Conservation (phyloP, 1,140 invertebrate species). For the Drosophila nebulosa region DNA sequence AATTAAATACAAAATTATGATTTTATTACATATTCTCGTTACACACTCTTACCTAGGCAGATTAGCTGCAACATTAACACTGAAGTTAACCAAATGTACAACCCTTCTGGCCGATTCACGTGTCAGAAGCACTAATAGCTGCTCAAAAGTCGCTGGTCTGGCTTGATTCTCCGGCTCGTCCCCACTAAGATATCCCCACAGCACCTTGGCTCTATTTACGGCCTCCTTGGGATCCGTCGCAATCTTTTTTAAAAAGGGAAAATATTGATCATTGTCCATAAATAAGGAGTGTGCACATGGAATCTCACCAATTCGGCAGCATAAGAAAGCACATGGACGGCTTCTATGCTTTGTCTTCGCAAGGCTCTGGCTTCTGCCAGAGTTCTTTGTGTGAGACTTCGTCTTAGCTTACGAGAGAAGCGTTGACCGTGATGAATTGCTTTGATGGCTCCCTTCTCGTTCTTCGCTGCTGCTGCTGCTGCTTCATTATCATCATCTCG, state of each 20-base stretch:
- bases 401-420: conserved; percentile 86
- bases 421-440: conserved; percentile 89
- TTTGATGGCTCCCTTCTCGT: conserved; percentile 81
- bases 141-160: conserved; percentile 87
- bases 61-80: conserved; percentile 82
- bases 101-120: conserved; percentile 88
- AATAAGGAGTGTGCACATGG: neutral
- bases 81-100: conserved; percentile 89
- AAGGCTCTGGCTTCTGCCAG: conserved; percentile 88
- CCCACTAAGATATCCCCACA: conserved; percentile 87
- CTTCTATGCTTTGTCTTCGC: conserved; percentile 89
- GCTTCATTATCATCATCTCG: conserved; percentile 66
- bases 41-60: conserved; percentile 82
- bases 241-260: conserved; percentile 82
- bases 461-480: conserved; percentile 5
- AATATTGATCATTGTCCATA: neutral
- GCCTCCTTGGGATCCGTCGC: conserved; percentile 89
- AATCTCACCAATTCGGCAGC: conserved; percentile 87
- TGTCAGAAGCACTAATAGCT: conserved; percentile 87
- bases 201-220: conserved; percentile 86
- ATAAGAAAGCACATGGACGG: conserved; percentile 88
- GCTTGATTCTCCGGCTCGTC: conserved; percentile 92
- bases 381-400: conserved; percentile 87
- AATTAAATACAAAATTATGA: too few relatives aligned
- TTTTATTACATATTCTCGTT: neutral